These are phyloP conservation scores for Sternarchorhynchus goeldii DNA, from an alignment of 2,797 vertebrate genomes.

Conservation along the genomic window DNA sequence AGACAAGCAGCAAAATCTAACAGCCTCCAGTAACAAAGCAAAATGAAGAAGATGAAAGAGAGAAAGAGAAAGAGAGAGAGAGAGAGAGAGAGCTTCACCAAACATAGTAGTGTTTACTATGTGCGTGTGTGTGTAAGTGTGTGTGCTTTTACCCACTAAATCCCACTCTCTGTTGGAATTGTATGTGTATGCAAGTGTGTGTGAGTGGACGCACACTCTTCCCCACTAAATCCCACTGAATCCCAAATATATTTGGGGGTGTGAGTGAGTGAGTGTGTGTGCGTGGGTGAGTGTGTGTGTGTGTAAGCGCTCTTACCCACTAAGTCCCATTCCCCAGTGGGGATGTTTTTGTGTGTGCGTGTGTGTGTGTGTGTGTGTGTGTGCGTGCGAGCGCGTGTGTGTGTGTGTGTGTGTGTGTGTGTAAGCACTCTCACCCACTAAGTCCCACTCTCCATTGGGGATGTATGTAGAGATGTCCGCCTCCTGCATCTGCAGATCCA, in stretches of 20 bases:
- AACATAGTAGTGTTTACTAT: background rate
- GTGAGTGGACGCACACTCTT: too few species aligned
- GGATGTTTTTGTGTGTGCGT: constrained; percentile 76
- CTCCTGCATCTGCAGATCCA: constrained; percentile 90
- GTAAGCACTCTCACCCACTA: constrained; percentile 78
- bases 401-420: background rate
- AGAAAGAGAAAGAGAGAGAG: background rate
- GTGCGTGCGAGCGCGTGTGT: background rate
- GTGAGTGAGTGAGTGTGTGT: background rate
- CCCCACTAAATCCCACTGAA: too few species aligned
- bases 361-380: background rate
- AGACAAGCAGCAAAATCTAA: constrained; percentile 29
- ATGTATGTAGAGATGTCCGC: constrained; percentile 90
- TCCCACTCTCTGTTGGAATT: too few species aligned
- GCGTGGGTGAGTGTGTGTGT: background rate
- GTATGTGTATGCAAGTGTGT: too few species aligned
- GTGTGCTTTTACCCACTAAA: background rate
- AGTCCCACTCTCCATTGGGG: constrained; percentile 91
- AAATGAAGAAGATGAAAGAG: background rate
- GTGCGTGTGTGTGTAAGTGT: background rate
- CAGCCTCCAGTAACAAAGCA: background rate
- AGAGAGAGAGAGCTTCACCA: background rate
- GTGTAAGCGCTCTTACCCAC: constrained; percentile 75
- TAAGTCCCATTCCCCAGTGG: constrained; percentile 91
- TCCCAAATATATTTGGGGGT: constrained; percentile 1